phyloP scores from a whole-genome alignment of 2,888 invertebrate species.

The Shargacucullia verbasci region DNA sequence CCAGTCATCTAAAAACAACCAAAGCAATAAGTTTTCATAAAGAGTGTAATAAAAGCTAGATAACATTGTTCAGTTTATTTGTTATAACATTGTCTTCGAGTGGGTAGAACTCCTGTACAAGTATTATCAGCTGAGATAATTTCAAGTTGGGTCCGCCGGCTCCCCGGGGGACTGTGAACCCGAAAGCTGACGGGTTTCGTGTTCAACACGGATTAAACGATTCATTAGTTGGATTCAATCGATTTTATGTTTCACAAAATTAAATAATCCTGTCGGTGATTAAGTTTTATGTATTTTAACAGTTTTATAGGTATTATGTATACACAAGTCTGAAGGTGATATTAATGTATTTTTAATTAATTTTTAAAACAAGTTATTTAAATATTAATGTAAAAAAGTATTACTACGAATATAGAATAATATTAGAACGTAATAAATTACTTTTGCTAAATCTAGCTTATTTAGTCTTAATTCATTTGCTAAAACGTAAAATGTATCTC shows the following conservation, averaged over 20 bases:
- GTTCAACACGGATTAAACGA: slow-evolving; percentile 9
- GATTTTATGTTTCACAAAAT: background rate
- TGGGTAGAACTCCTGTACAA: slow-evolving; percentile 4
- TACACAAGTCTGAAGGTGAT: too few relatives aligned
- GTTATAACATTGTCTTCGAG: background rate
- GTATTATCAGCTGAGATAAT: slow-evolving; percentile 15
- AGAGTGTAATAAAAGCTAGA: background rate
- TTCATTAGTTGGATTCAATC: slow-evolving; percentile 12
- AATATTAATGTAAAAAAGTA: too few relatives aligned
- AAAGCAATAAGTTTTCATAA: too few relatives aligned
- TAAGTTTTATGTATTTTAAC: too few relatives aligned
- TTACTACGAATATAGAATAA: too few relatives aligned
- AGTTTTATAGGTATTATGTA: too few relatives aligned
- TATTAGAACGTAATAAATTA: slow-evolving; percentile 24
- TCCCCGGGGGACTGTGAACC: slow-evolving; percentile 6
- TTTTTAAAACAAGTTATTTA: too few relatives aligned
- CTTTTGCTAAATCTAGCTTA: slow-evolving; percentile 27
- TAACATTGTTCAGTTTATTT: slow-evolving; percentile 5
- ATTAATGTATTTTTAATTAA: too few relatives aligned
- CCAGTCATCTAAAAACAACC: too few relatives aligned
- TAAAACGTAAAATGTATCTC: background rate
- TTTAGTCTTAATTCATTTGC: slow-evolving; percentile 22
- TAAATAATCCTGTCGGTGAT: too few relatives aligned
- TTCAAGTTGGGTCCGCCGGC: background rate
- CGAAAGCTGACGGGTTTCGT: slow-evolving; percentile 5